A percentile compares a stretch with the other conserved stretches of the same genome.
Evolutionary conservation across 1,140 invertebrate species (phyloP).

Genomic region (Drosophila albomicans): DNA sequence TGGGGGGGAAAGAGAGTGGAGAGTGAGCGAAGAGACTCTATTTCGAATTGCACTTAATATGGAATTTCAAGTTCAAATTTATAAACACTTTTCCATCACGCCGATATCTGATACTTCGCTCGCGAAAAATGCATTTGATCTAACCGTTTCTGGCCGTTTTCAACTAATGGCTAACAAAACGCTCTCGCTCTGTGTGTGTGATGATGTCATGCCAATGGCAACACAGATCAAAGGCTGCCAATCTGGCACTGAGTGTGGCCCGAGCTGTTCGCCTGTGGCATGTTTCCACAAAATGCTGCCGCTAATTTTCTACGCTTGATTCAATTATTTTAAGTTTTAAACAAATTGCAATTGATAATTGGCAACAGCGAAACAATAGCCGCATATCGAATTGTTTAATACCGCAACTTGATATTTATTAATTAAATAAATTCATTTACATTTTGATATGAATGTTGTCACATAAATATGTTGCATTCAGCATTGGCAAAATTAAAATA

Average conservation of each 20-base stretch:
- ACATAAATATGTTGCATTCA: too few species aligned
- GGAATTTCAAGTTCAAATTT: conserved; percentile 76
- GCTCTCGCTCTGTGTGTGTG: background rate
- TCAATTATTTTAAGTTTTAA: conserved; percentile 30
- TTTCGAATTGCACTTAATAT: conserved; percentile 81
- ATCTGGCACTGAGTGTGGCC: conserved; percentile 4
- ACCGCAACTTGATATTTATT: too few species aligned
- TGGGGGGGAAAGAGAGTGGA: background rate
- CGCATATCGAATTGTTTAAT: background rate
- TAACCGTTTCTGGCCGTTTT: conserved; percentile 36
- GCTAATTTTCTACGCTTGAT: conserved; percentile 21
- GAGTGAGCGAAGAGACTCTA: conserved; percentile 50
- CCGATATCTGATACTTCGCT: conserved; percentile 37
- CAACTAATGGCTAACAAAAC: conserved; percentile 17
- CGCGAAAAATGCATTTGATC: conserved; percentile 53
- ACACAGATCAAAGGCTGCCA: conserved; percentile 48
- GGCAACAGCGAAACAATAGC: background rate
- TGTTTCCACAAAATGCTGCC: conserved; percentile 21
- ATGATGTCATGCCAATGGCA: conserved; percentile 46
- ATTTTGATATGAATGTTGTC: background rate
- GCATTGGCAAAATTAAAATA: too few species aligned
- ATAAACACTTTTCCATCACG: conserved; percentile 33
- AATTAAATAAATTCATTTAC: too few species aligned
- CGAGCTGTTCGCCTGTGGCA: conserved; percentile 27
- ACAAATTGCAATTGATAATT: background rate